Base-by-base conservation (phyloP, 2,888 invertebrate species). In the Peribatodes rhomboidaria region DNA sequence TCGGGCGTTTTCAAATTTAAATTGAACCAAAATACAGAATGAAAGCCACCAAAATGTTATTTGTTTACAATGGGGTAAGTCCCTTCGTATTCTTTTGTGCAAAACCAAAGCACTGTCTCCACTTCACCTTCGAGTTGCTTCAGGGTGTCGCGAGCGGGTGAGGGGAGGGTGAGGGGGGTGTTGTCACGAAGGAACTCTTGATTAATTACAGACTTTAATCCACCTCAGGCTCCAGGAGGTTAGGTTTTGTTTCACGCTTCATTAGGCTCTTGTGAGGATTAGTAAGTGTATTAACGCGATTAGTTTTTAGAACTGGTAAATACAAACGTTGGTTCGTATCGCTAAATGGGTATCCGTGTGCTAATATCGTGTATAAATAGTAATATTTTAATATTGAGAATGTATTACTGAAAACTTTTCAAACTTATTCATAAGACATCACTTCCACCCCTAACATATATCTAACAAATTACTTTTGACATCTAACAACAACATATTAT, bases 191-290 rank as follows among this genome's bases (percentile, higher is more conserved):
- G 78, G 75, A 79, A 77, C 79, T 77, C 79, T 77, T 83, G 82
- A 86, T 85, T 86, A 86, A 86, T 87, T 85, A 82, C 83, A 68
- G 69, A 65, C 69, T 79, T 68, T 80, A 81, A 83, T 81, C 82
- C 79, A 76, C 77, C 72, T 69, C 69, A 61, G 71, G 42, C 39
- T 16, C 61, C 27, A 52, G 46, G 44, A 60, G 37, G 56, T 61
- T 70, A 59, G 57, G 58, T 52, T 55, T 61, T 56, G 61, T 33
- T 57, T 22, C 50, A 31, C 53, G 65, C 41, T 65, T 65, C 65
- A 65, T 65, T 60, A 46, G 46, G 52, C 42, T 53, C 57, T 46
- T 18, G 16, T 46, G 33, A 49, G 33, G 49, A 49, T 61, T 49
- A 55, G 52, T 46, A 7, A 39, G 46, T 49, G 41, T 49, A 53